Evolutionary conservation across 2,888 invertebrate genomes (phyloP), one percentile per base, ranked within the genome.

Genomic region (Lepidochrysops patricia): DNA sequence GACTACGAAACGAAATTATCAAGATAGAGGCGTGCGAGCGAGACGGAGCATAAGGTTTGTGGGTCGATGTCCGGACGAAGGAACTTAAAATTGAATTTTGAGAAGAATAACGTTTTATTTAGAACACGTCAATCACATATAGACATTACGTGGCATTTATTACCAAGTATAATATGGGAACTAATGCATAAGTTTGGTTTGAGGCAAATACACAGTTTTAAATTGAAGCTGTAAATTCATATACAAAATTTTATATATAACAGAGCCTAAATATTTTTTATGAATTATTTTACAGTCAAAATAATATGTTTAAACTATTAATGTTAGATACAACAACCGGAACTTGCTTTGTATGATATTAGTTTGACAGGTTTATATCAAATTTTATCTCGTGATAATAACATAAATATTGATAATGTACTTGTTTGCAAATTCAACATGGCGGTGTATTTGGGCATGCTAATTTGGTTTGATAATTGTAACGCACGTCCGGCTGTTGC

Each of bases 11-110:
- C 75, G 67, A 73, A 81, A 73, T 70, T 78, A 82, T 74, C 60
- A 61, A 71, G 67, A 66, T 70, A 61, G 62, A 68, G 62, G 72
- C 63, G 83, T 70, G 74, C 63, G 77, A 87, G 71, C 57, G 77
- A 75, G 86, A 87, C 63, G 66, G 69, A 74, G 68, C 72, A 77
- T 79, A 79, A 82, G 81, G 82, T 84, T 83, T 78, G 82, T 87
- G 83, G 89, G 89, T 89, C 88, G 87, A 83, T 80, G 89, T 79
- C 87, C 88, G 85, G 75, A 75, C 77, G 73, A 82, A 84, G 84
- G 83, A 85, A 86, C 80, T 80, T 82, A 77, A 84, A 84, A 81
- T 85, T 83, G 74, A 75, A 79, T 83, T 84, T 84, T 82, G 76
- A 76, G 74, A 80, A 80, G 76, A 82, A 82, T 82, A 79, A 76